Evolutionary conservation across 2,888 invertebrate genomes (phyloP).

Genomic region (Agriopis aurantiaria): DNA sequence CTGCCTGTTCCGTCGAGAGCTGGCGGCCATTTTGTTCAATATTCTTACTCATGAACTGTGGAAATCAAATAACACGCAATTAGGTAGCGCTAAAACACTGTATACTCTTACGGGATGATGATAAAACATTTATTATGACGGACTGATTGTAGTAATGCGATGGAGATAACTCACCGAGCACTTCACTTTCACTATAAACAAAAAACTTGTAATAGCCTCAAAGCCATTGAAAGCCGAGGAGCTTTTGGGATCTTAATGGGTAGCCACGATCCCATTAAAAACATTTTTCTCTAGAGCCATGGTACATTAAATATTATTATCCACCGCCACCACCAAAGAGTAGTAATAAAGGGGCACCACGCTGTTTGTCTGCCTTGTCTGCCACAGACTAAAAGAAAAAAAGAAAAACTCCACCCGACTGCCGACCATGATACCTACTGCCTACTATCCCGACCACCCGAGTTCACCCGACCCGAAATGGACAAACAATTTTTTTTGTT

Average conservation of each 20-base stretch:
- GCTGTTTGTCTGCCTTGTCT: not conserved
- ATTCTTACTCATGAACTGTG: slow-evolving; percentile 59
- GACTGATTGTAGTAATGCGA: not conserved
- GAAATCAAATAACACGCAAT: slow-evolving; percentile 20
- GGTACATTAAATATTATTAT: not conserved
- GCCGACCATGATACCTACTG: too few species aligned
- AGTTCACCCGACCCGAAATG: too few species aligned
- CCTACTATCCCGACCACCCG: too few species aligned
- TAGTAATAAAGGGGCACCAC: too few species aligned
- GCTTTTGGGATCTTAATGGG: not conserved
- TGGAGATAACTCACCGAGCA: slow-evolving; percentile 7
- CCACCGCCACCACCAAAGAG: slow-evolving; percentile 12
- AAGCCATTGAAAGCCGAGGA: not conserved
- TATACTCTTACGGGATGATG: not conserved
- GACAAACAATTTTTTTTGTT: too few species aligned
- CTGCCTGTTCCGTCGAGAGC: slow-evolving; percentile 56
- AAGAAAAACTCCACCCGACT: not conserved
- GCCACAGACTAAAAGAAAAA: not conserved
- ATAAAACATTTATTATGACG: too few species aligned
- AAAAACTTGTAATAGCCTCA: not conserved
- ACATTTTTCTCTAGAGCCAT: not conserved
- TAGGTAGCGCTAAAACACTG: not conserved
- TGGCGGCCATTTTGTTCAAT: slow-evolving; percentile 70
- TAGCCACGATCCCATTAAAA: too few species aligned
- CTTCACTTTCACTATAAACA: slow-evolving; percentile 15